Evolutionary conservation across 1,140 invertebrate species (phyloP), one percentile per base, ranked within the genome.

Genomic region (Venustaconcha ellipsiformis): DNA sequence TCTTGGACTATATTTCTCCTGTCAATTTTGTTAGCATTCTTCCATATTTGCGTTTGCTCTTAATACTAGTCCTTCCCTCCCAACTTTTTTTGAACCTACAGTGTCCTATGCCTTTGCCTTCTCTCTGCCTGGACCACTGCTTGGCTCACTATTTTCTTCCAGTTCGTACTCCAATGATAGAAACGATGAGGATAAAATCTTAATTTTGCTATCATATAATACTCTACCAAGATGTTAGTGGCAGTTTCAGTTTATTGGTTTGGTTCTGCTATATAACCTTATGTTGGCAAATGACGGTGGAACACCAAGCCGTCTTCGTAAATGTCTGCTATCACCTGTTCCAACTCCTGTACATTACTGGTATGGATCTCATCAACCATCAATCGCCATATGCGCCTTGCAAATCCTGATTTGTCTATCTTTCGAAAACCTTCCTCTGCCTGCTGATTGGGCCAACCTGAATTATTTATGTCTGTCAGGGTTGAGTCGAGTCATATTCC

Each of bases 261-360:
- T 55, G 63, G 26, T 30, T 30, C 26, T 30, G 37, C 70, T 62
- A 30, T 80, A 80, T 57, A 77, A 60, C 3, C 74, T 67, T n/a
- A 79, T 15, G n/a, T 17, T 56, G 58, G 72, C 71, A 57, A 79
- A 76, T 18, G 68, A 71, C 69, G 65, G 78, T 37, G 74, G 70
- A 18, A 64, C 23, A 18, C 62, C 70, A 14, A 67, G 23, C 55
- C 62, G 58, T 20, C 57, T 62, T n/a, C 58, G 26, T n/a, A 68
- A n/a, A 67, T 74, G 65, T 4, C 26, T 30, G 26, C 4, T 23
- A 67, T 67, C 65, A 67, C 26, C 48, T 37, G 23, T 12, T n/a
- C 55, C 6, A 20, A 67, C 23, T 2, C 20, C 20, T 74, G 37
- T 17, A 76, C 68, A 8, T 59, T 70, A 18, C 18, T 48, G 11